Evolutionary conservation across 2,113 vertebrate genomes (phyloP), one percentile per base, ranked within the genome.

Genomic region (Pelecanus crispus): DNA sequence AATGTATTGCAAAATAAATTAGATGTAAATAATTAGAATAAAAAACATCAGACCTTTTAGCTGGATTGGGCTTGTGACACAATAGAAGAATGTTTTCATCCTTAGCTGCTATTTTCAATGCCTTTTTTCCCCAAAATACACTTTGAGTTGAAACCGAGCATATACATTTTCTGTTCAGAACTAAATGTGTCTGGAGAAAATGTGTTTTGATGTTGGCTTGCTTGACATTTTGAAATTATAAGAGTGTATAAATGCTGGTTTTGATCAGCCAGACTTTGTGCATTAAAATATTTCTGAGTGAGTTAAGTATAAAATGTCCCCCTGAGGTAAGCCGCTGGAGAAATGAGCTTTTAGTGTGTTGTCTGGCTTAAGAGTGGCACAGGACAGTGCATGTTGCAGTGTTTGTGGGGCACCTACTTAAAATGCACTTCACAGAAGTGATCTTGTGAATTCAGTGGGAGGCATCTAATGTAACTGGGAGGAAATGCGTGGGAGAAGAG

Each of bases 311-410:
- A 38, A 88, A 77, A 44, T 15, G 4, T 42, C 32, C 38, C 31
- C 17, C 36, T 20, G 14, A 86, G 67, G n/a, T n/a, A 65, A 22
- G 13, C 31, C 1, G 7, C 38, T 40, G 50, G 34, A 70, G 73
- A 81, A 86, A 49, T 0, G 2, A 47, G 12, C 22, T 71, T 29
- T 5, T 44, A 47, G 15, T 6, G 15, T 6, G 2, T 31, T 0
- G 0, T 34, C 42, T 12, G 36, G 52, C 21, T 44, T 17, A 42
- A 9, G 49, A 63, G 38, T 22, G 47, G 31, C 50, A 58, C 26
- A 38, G 47, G n/a, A n/a, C 34, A 49, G 38, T 1, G 24, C 29
- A 3, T 5, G 8, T 21, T n/a, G 34, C 44, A 56, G 24, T 31
- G 26, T 52, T 80, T 79, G 47, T 52, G 40, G 47, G 8, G 38